Conservation (phyloP, 2,888 invertebrate species). For the Drosophila recens region DNA sequence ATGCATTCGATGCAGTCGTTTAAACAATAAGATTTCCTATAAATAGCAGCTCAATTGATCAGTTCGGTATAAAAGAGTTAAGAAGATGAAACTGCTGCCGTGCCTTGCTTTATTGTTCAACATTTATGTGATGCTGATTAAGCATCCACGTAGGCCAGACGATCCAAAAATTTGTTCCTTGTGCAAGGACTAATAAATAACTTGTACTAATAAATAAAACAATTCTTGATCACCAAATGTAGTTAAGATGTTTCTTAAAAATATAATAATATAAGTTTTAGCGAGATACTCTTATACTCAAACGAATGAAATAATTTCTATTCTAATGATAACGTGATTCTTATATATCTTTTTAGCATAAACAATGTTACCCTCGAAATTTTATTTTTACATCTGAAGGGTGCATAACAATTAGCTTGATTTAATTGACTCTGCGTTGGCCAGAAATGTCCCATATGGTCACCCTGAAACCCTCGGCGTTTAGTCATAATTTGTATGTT, state of each 20-base stretch:
- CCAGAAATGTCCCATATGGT: constrained; percentile 59
- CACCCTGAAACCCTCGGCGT: constrained; percentile 33
- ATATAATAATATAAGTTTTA: no score
- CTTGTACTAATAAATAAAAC: not conserved
- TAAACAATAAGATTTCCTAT: not conserved
- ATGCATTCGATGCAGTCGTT: not conserved
- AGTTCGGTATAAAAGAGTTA: not conserved
- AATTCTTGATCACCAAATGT: not conserved
- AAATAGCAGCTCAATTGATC: not conserved
- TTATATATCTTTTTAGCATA: not conserved
- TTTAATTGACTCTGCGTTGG: constrained; percentile 17
- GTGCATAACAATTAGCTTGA: constrained; percentile 20
- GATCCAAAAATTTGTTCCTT: no score
- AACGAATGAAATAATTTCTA: no score
- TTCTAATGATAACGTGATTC: no score
- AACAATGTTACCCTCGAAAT: constrained; percentile 22
- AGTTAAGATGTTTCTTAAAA: no score
- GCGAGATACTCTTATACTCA: no score
- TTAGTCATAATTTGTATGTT: constrained; percentile 53
- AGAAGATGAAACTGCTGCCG: not conserved
- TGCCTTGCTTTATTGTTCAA: not conserved
- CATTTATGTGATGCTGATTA: not conserved
- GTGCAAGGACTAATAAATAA: no score
- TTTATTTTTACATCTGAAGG: constrained; percentile 6
- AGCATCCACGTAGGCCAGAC: no score